Evolutionary conservation across 2,888 invertebrate species (phyloP), one percentile per base, ranked within the genome.

Genomic region (Petrophora chlorosata): DNA sequence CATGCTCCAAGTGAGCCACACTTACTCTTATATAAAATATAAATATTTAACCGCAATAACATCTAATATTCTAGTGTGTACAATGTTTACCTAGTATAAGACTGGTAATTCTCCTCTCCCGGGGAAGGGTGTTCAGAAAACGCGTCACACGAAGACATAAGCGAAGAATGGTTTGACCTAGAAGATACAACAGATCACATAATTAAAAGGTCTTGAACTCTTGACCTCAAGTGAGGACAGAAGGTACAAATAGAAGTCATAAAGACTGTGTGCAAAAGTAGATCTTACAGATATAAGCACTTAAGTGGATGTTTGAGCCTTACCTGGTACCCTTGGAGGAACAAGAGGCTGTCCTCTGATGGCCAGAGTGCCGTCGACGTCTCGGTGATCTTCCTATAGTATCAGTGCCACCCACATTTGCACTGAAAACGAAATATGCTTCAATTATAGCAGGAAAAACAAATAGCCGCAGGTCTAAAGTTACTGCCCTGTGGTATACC

Each of bases 111-210:
- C 8, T 90, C 90, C 55, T 91, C 90, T 0, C 90, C 89, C 0
- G 91, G 91, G 0, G 89, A 86, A 0, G 90, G 90, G 32, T 89
- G 88, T 49, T 90, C 88, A 0, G 90, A 89, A 62, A 90, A 90
- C 4, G 87, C 90, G 3, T 91, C 91, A 36, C 90, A 90, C 0
- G 89, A 89, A 0, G 90, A 91, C 76, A 90, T 83, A 40, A 90
- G 53, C 0, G 90, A 90, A 0, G 91, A 91, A 45, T 89, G 88
- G 49, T 91, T 91, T 0, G 91, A 90, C 58, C 90, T 85, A 62
- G 38, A 67, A 69, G 12, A 51, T 26, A 41, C 3, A 41, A 5
- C 14, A 17, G 26, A 22, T 5, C n/a, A n/a, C n/a, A n/a, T n/a
- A n/a, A n/a, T n/a, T n/a, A n/a, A n/a, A n/a, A n/a, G n/a, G n/a